Evolutionary conservation across 37 sponge, comb jelly and placozoan species (phyloP).

Genomic region (Beroe ovata): DNA sequence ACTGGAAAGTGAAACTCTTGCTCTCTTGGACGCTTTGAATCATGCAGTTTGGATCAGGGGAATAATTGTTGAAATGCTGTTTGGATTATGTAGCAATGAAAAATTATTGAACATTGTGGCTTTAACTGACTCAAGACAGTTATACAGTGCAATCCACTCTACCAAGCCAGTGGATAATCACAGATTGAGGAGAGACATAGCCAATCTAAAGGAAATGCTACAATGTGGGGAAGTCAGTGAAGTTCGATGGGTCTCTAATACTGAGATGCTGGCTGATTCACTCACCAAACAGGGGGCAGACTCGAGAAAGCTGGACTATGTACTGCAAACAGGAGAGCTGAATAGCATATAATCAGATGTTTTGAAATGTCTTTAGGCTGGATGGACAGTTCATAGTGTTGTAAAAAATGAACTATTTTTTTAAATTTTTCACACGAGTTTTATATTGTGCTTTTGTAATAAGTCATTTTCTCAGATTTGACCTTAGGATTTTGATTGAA

Average conservation of each 20-base stretch:
- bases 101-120: not conserved
- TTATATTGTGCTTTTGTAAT: too few relatives aligned
- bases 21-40: not conserved
- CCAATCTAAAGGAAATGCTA: not conserved
- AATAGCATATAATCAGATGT: not conserved
- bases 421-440: too few relatives aligned
- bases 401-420: too few relatives aligned
- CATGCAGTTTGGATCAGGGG: not conserved
- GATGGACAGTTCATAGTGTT: not conserved
- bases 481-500: too few relatives aligned
- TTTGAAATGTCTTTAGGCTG: not conserved
- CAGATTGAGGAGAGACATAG: not conserved
- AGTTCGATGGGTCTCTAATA: not conserved
- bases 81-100: not conserved
- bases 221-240: not conserved
- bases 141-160: not conserved
- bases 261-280: not conserved
- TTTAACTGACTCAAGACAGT: not conserved
- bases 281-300: constrained; percentile 22
- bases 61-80: not conserved
- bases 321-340: not conserved
- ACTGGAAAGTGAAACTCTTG: not conserved
- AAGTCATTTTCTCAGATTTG: too few relatives aligned
- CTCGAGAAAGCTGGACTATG: not conserved
- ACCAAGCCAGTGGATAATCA: not conserved